phyloP scores from a whole-genome alignment of 2,113 vertebrate species.

The Platanista minor region DNA sequence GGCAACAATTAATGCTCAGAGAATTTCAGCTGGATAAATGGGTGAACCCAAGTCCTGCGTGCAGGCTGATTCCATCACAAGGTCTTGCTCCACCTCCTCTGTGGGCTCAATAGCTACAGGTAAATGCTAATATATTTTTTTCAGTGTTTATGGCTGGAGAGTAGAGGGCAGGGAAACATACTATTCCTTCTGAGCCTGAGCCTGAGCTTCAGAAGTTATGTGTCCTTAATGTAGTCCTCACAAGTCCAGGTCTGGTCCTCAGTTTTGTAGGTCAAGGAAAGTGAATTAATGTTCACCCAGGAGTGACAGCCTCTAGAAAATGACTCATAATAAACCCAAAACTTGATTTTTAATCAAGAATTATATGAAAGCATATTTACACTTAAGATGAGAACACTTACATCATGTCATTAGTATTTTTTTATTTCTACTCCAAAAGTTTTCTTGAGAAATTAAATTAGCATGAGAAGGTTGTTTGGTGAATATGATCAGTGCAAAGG shows the following conservation, averaged over 20 bases:
- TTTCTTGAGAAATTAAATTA: background rate
- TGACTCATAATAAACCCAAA: background rate
- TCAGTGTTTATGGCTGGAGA: background rate
- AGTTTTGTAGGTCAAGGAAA: background rate
- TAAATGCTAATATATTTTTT: background rate
- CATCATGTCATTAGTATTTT: background rate
- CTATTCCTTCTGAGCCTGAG: background rate
- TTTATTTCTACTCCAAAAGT: background rate
- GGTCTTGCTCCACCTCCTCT: background rate
- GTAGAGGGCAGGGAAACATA: background rate
- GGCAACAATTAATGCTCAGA: background rate
- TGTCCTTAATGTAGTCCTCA: background rate
- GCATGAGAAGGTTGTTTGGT: background rate
- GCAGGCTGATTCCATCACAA: background rate
- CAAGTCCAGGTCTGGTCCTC: background rate
- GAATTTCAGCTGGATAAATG: background rate
- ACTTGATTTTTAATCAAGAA: background rate
- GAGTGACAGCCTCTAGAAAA: background rate
- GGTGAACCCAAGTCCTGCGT: background rate
- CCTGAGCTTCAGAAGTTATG: background rate
- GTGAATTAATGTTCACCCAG: background rate
- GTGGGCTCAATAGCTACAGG: background rate
- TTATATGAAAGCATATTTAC: background rate
- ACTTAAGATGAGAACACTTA: background rate
- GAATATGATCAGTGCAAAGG: background rate